Evolutionary conservation across 2,113 vertebrate genomes (phyloP).

Genomic region (Apaloderma vittatum): DNA sequence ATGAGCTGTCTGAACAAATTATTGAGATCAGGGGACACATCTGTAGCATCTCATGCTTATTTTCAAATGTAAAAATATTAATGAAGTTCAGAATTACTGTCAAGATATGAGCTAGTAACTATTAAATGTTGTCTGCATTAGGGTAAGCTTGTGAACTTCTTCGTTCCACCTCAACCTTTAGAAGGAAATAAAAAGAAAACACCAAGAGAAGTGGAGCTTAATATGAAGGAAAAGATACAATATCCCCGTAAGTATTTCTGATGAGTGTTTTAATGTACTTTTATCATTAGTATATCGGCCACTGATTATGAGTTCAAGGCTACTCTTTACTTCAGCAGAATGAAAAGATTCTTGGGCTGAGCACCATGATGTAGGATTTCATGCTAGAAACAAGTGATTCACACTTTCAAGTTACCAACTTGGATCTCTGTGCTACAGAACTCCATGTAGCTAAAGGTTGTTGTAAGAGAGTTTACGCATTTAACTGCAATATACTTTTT

Average conservation of each 20-base stretch:
- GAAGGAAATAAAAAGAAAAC: conserved; percentile 79
- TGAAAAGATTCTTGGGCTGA: neutral
- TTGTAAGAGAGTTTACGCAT: neutral
- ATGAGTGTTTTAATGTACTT: neutral
- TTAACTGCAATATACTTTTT: neutral
- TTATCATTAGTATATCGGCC: neutral
- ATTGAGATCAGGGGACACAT: neutral
- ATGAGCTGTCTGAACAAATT: neutral
- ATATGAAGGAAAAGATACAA: conserved; percentile 88
- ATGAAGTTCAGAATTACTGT: conserved; percentile 3
- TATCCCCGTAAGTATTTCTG: conserved; percentile 87
- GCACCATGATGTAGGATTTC: neutral
- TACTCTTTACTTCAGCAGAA: neutral
- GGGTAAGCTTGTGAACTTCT: conserved; percentile 94
- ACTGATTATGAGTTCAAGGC: neutral
- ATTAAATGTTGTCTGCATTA: conserved; percentile 63
- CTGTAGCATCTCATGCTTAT: neutral
- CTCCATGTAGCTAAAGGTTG: neutral
- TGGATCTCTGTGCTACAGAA: neutral
- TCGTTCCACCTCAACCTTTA: conserved; percentile 88
- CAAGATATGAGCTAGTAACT: neutral
- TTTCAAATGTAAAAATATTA: conserved; percentile 9
- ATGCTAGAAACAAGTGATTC: neutral
- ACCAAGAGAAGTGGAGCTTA: conserved; percentile 76
- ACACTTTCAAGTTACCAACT: neutral